Evolutionary conservation across 2,888 invertebrate genomes (phyloP).

Genomic region (Megaustenia siamemsis): DNA sequence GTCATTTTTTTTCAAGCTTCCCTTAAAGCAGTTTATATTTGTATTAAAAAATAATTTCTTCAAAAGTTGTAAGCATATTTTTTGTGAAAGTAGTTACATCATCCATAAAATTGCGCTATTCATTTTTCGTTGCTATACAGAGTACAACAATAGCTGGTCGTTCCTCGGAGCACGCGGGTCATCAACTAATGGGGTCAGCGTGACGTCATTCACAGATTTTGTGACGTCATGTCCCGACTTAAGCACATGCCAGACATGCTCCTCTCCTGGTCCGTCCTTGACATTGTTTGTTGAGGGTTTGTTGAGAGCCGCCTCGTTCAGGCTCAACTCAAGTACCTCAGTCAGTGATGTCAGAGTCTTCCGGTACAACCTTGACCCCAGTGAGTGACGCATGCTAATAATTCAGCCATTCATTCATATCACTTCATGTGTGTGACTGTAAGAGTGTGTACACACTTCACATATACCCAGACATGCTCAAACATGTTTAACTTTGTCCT

Average conservation of each 20-base stretch:
- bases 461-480: no score
- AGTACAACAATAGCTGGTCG: conserved; percentile 53
- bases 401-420: no score
- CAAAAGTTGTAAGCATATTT: no score
- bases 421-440: no score
- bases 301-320: conserved; percentile 45
- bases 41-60: no score
- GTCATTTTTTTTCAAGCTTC: no score
- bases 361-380: conserved; percentile 43
- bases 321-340: background rate
- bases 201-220: conserved; percentile 56
- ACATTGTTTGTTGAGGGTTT: conserved; percentile 53
- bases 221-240: conserved; percentile 51
- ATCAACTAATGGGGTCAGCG: background rate
- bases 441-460: no score
- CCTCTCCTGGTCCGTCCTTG: conserved; percentile 15
- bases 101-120: no score
- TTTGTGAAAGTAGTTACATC: no score
- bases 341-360: conserved; percentile 48
- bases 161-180: conserved; percentile 24
- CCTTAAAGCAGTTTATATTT: no score
- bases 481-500: no score
- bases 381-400: conserved; percentile 3
- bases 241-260: conserved; percentile 50
- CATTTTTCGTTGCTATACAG: conserved; percentile 31